Conservation (phyloP, 2,113 vertebrate genomes). For the Paradisaea rubra region DNA sequence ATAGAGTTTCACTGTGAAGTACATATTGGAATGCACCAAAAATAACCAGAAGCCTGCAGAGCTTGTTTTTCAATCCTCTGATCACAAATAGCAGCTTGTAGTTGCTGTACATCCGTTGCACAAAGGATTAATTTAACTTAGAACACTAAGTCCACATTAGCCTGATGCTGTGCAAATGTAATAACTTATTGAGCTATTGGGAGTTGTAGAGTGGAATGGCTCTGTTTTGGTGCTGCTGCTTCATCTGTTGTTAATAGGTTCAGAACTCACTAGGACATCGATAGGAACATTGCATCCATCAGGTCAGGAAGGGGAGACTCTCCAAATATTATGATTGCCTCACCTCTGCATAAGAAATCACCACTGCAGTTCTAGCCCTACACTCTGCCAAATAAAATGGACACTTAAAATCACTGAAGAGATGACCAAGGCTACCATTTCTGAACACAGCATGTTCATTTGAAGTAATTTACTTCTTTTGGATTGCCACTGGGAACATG, state of each 20-base stretch:
- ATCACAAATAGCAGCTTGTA: not conserved
- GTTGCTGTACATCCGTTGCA: not conserved
- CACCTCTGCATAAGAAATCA: not conserved
- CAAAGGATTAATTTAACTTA: conserved; percentile 1
- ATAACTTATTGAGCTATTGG: not conserved
- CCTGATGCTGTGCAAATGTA: not conserved
- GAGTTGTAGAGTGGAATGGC: not conserved
- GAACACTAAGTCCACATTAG: not conserved
- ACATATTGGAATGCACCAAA: not conserved
- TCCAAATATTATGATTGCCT: not conserved
- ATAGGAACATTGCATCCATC: not conserved
- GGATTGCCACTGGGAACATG: not conserved
- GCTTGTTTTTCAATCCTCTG: not conserved
- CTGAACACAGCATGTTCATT: not conserved
- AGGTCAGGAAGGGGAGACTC: not conserved
- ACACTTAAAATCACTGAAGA: not conserved
- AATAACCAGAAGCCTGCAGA: not conserved
- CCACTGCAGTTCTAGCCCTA: not conserved
- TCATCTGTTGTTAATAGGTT: not conserved
- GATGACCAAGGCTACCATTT: not conserved
- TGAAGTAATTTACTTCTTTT: not conserved
- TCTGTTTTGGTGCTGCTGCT: not conserved
- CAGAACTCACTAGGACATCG: not conserved
- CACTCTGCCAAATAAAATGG: not conserved
- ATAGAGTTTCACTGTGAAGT: not conserved